Evolutionary conservation across 2,888 invertebrate species (phyloP).

Genomic region (Gortyna flavago): DNA sequence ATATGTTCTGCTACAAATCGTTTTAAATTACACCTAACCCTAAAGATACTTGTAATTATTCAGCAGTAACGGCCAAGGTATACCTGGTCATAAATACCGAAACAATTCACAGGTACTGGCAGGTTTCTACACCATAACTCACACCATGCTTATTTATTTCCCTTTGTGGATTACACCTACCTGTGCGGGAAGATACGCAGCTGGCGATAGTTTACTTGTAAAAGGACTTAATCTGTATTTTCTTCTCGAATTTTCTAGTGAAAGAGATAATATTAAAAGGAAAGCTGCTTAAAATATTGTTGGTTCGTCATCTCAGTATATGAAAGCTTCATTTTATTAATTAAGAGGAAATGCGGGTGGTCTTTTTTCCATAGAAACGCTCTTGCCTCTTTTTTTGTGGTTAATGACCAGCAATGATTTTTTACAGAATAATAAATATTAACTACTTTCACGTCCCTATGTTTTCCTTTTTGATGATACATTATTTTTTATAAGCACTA

Average conservation of each 20-base stretch:
- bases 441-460: no score
- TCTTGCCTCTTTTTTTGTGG: no score
- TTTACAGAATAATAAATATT: no score
- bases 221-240: neutral
- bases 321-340: neutral
- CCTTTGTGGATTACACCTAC: slow-evolving; percentile 36
- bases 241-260: neutral
- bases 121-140: slow-evolving; percentile 48
- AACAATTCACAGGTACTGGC: slow-evolving; percentile 54
- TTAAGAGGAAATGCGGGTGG: neutral
- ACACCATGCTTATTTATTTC: slow-evolving; percentile 52
- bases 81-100: slow-evolving; percentile 33
- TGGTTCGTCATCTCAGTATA: neutral
- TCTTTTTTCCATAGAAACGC: no score
- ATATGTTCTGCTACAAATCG: neutral
- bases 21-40: no score
- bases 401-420: no score
- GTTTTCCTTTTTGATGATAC: no score
- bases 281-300: neutral
- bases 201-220: slow-evolving; percentile 22
- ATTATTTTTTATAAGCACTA: no score
- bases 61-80: neutral
- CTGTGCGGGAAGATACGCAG: slow-evolving; percentile 42
- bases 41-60: neutral
- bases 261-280: neutral